Percentiles rank a stretch among this genome's conserved stretches.
These are phyloP conservation scores for Drosophila chauvacae DNA, from an alignment of 1,140 invertebrate genomes.

Conservation along the genomic window DNA sequence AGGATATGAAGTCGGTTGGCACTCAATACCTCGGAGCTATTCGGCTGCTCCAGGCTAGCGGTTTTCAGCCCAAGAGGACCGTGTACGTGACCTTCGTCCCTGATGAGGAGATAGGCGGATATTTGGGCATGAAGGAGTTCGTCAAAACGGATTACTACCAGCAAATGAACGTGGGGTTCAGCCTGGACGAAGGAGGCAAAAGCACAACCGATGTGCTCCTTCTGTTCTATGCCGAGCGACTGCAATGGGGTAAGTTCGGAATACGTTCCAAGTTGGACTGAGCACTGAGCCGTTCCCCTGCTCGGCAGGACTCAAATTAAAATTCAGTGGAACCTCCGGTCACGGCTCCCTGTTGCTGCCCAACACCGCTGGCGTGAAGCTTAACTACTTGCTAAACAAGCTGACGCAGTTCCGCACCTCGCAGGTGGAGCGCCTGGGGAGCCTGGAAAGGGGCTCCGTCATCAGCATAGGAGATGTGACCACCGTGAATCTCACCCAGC, in stretches of 20 bases:
- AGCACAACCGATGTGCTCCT: constrained; percentile 87
- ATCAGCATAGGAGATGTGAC: constrained; percentile 92
- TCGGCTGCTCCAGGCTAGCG: constrained; percentile 87
- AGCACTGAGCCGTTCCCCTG: neutral
- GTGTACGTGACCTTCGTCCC: constrained; percentile 92
- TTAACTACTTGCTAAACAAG: constrained; percentile 90
- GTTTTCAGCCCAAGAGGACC: constrained; percentile 87
- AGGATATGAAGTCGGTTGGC: constrained; percentile 86
- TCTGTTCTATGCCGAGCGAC: constrained; percentile 91
- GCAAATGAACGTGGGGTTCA: constrained; percentile 94
- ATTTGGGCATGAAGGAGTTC: constrained; percentile 93
- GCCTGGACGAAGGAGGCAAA: constrained; percentile 93
- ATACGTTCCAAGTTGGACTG: too few species aligned
- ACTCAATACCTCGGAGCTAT: constrained; percentile 86
- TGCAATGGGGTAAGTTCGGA: constrained; percentile 87
- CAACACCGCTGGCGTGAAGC: constrained; percentile 93
- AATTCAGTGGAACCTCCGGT: constrained; percentile 89
- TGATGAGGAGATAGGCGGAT: constrained; percentile 96
- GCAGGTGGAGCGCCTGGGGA: constrained; percentile 88
- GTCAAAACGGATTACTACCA: constrained; percentile 91
- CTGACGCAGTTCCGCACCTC: constrained; percentile 90
- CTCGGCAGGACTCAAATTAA: constrained; percentile 46
- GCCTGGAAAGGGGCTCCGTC: constrained; percentile 87
- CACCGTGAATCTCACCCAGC: constrained; percentile 93
- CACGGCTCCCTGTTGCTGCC: constrained; percentile 94